Base-by-base conservation (phyloP, 2,113 vertebrate species). In the Salvelinus alpinus region DNA sequence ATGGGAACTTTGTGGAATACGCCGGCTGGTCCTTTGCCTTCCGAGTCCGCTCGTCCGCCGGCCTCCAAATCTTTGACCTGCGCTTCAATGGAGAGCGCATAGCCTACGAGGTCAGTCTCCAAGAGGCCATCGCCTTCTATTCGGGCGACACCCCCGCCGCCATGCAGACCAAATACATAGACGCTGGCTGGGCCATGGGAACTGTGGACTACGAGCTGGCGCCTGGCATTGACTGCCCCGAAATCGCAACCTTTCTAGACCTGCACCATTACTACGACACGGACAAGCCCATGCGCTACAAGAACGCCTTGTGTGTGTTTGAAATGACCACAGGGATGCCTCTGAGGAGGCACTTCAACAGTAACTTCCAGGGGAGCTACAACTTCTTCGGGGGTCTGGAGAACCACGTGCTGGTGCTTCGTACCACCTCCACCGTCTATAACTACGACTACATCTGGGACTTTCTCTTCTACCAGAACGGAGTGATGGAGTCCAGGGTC, bases 381-480 rank as follows among this genome's bases (percentile, higher is more conserved):
- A 88, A 94, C 75, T 98, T 98, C 90, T 98, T 92, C 0, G 96
- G 86, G 0, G 97, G 96, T 0, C 84, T 99, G 44, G 91, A 95
- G 74, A 96, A 94, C 12, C 93, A 91, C 0, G 93, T 94, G 2
- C 87, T 99, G 65, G 95, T 99, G 62, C 27, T 99, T 60, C 90
- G 96, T 59, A 95, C 96, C 0, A 96, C 92, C 0, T 95, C 96
- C 0, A 97, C 96, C 0, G 96, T 98, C 84, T 97, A 97, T 88
- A 98, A 98, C 86, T 99, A 99, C 0, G 97, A 99, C 82, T 99
- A 99, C 83, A 95, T 98, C 85, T 98, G 96, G 96, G 97, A 99
- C 84, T 94, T 96, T 80, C 34, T 95, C 64, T 94, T 99, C 86
- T 95, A 96, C 85, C 93, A 94, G 73, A 98, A 96, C 1, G 96